Evolutionary conservation across 2,888 invertebrate species (phyloP).

Genomic region (Caenorhabditis sulstoni): DNA sequence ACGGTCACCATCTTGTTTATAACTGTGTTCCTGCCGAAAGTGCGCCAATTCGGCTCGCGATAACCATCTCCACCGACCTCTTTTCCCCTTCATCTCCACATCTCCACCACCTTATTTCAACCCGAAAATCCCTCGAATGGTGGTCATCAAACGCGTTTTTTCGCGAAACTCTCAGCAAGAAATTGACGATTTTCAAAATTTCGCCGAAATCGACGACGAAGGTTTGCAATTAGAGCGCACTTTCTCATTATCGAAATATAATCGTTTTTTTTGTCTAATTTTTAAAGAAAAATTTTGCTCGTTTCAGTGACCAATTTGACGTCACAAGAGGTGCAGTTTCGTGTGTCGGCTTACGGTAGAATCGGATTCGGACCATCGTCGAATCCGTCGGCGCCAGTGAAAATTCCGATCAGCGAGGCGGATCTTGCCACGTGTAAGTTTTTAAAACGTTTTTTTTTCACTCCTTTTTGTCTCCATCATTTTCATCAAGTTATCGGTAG

Average conservation of each 20-base stretch:
- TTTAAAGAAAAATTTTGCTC: too few relatives aligned
- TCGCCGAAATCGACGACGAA: constrained; percentile 42
- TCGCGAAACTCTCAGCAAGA: not conserved
- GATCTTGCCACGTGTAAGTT: constrained; percentile 58
- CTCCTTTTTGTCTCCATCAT: too few relatives aligned
- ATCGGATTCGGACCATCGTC: constrained; percentile 79
- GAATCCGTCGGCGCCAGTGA: constrained; percentile 72
- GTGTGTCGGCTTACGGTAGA: constrained; percentile 79
- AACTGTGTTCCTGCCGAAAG: not conserved
- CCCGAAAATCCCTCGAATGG: not conserved
- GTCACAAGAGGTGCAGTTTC: constrained; percentile 76
- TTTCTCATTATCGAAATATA: too few relatives aligned
- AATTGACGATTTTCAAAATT: constrained; percentile 24
- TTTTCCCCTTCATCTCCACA: not conserved
- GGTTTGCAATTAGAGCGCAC: constrained; percentile 3
- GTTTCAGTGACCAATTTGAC: constrained; percentile 69
- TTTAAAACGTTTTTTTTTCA: too few relatives aligned
- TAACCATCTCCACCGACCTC: constrained; percentile 9
- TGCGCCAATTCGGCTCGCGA: constrained; percentile 4
- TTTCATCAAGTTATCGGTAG: too few relatives aligned
- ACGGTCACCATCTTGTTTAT: constrained; percentile 47
- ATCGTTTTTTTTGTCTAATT: not conserved
- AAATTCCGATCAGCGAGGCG: constrained; percentile 63
- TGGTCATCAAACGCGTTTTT: constrained; percentile 8
- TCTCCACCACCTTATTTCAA: not conserved